phyloP scores from a whole-genome alignment of 2,888 invertebrate species.

The Allophyes oxyacanthae region DNA sequence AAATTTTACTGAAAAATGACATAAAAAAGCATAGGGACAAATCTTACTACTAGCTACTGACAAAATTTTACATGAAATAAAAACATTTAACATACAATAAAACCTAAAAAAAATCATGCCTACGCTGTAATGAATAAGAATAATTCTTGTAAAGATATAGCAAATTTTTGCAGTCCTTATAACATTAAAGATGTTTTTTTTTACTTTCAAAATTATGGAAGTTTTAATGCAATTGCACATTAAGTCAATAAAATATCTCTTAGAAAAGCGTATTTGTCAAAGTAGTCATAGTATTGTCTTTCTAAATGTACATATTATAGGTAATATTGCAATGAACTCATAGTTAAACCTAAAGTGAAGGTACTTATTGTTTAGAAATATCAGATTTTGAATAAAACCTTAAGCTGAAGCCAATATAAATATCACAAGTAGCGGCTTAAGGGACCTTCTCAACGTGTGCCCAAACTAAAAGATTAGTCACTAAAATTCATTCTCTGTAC shows the following conservation, averaged over 20 bases:
- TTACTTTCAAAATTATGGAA: constrained; percentile 70
- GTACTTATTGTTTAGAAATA: constrained; percentile 56
- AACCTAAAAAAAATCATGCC: constrained; percentile 66
- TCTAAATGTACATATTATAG: constrained; percentile 66
- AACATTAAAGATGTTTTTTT: constrained; percentile 70
- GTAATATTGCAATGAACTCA: constrained; percentile 71
- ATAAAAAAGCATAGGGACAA: constrained; percentile 53
- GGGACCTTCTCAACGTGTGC: constrained; percentile 70
- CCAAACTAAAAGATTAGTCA: constrained; percentile 69
- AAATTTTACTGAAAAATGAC: constrained; percentile 54
- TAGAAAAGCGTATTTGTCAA: constrained; percentile 70
- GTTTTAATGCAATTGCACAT: constrained; percentile 72
- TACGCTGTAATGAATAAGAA: constrained; percentile 68
- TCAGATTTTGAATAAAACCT: constrained; percentile 64
- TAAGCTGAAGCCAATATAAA: constrained; percentile 77
- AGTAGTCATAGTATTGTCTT: constrained; percentile 72
- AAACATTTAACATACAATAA: constrained; percentile 63
- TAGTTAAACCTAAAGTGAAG: constrained; percentile 63
- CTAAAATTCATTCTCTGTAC: constrained; percentile 85
- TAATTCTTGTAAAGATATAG: constrained; percentile 79
- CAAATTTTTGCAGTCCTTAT: constrained; percentile 83
- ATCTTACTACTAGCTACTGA: constrained; percentile 61
- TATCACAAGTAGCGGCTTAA: constrained; percentile 84
- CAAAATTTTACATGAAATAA: constrained; percentile 64
- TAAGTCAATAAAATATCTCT: constrained; percentile 69